Evolutionary conservation across 2,888 invertebrate genomes (phyloP).

Genomic region (Drosophila merina): DNA sequence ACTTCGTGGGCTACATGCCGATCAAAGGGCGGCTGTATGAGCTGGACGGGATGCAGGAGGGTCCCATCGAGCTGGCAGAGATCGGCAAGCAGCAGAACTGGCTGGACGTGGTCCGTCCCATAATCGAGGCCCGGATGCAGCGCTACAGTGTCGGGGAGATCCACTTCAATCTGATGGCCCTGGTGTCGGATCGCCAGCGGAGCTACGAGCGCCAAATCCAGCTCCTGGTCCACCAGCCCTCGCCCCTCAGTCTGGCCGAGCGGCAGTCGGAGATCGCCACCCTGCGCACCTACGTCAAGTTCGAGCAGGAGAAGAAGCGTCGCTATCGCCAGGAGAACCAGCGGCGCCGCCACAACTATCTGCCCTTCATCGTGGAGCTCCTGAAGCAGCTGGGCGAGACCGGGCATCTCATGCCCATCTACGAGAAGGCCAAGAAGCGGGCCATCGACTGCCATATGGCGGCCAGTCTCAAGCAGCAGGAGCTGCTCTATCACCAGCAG

Average conservation of each 20-base stretch:
- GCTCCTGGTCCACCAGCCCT: conserved; percentile 85
- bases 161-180: conserved; percentile 98
- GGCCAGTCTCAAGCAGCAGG: background rate
- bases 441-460: conserved; percentile 58
- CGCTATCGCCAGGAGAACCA: conserved; percentile 93
- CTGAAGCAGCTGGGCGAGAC: conserved; percentile 96
- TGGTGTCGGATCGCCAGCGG: conserved; percentile 95
- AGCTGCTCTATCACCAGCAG: background rate
- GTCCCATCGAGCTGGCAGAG: conserved; percentile 96
- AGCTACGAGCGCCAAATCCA: conserved; percentile 91
- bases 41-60: conserved; percentile 96
- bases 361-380: conserved; percentile 97
- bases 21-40: conserved; percentile 96
- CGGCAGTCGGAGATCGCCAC: conserved; percentile 90
- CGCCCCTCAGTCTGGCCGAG: conserved; percentile 87
- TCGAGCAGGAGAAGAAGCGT: conserved; percentile 93
- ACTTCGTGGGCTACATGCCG: conserved; percentile 98
- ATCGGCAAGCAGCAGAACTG: conserved; percentile 93
- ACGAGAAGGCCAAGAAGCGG: conserved; percentile 93
- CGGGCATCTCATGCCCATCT: conserved; percentile 93
- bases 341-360: conserved; percentile 97
- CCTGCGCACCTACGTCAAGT: conserved; percentile 90
- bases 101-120: conserved; percentile 94
- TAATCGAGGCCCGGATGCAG: conserved; percentile 96
- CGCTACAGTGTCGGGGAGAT: conserved; percentile 98